These are phyloP conservation scores for Ceyx margarethae DNA, from an alignment of 2,113 vertebrate genomes.

Conservation along the genomic window DNA sequence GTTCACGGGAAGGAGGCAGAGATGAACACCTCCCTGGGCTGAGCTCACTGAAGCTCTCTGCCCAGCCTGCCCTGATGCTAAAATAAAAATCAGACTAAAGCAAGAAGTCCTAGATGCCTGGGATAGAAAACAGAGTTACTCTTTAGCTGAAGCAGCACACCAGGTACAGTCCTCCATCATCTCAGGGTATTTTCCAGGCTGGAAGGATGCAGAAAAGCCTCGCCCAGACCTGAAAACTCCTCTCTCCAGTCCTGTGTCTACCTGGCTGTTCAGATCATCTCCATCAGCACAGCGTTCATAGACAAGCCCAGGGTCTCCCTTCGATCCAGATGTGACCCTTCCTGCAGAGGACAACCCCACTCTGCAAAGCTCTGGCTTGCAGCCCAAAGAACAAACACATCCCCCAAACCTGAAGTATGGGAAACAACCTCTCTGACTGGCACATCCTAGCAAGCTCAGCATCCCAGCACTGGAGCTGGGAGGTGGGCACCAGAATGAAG, in stretches of 20 bases:
- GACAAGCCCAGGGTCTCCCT: neutral
- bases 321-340: fast-evolving
- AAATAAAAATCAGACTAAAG: neutral
- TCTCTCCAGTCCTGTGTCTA: neutral
- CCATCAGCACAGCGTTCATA: fast-evolving
- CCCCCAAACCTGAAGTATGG: neutral
- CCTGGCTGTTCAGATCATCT: fast-evolving
- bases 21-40: neutral
- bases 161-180: fast-evolving
- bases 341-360: neutral
- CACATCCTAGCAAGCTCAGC: neutral
- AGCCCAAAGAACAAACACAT: neutral
- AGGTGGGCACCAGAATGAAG: neutral
- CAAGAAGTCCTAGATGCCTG: neutral
- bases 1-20: neutral
- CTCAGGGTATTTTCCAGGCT: neutral
- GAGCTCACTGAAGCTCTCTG: neutral
- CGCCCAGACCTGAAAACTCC: neutral
- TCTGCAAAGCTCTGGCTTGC: fast-evolving
- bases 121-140: neutral
- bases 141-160: neutral
- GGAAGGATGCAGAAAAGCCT: neutral
- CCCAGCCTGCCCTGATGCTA: neutral
- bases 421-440: fast-evolving
- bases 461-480: neutral